Percentiles rank a stretch among this genome's conserved stretches.
phyloP scores from a whole-genome alignment of 2,113 vertebrate genomes.

The Sturnira hondurensis region DNA sequence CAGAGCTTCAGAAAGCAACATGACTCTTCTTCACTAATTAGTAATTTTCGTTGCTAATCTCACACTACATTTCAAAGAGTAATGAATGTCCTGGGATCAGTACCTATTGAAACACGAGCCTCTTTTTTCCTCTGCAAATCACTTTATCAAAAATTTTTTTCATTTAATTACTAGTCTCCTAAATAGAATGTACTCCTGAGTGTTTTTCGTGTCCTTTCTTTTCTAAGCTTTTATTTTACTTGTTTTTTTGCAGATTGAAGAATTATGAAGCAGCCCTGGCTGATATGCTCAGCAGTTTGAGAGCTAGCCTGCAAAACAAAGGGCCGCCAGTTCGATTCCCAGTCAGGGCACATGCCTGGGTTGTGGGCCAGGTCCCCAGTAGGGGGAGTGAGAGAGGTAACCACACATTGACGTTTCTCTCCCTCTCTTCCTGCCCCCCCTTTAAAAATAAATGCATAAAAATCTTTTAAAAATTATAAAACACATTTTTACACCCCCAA shows the following conservation, averaged over 20 bases:
- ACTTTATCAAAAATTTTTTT: neutral
- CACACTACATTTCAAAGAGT: neutral
- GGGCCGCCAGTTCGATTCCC: no score
- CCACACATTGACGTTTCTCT: no score
- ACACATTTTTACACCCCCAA: neutral
- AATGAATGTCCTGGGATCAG: neutral
- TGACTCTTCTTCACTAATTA: neutral
- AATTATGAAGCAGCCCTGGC: neutral
- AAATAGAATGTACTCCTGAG: neutral
- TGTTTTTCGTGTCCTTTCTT: neutral
- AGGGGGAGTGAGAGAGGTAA: no score
- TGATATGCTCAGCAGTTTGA: no score
- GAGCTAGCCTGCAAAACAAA: no score
- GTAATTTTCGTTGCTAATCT: neutral
- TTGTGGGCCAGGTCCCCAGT: no score
- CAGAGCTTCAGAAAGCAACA: neutral
- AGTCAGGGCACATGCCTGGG: no score
- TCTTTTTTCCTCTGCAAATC: neutral
- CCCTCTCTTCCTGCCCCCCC: no score
- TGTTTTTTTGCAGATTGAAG: neutral
- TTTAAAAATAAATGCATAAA: no score
- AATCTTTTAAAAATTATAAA: no score
- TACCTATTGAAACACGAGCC: neutral
- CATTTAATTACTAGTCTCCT: neutral
- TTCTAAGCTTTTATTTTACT: neutral